Evolutionary conservation across 2,888 invertebrate genomes (phyloP).

Genomic region (Augiades crinisus): DNA sequence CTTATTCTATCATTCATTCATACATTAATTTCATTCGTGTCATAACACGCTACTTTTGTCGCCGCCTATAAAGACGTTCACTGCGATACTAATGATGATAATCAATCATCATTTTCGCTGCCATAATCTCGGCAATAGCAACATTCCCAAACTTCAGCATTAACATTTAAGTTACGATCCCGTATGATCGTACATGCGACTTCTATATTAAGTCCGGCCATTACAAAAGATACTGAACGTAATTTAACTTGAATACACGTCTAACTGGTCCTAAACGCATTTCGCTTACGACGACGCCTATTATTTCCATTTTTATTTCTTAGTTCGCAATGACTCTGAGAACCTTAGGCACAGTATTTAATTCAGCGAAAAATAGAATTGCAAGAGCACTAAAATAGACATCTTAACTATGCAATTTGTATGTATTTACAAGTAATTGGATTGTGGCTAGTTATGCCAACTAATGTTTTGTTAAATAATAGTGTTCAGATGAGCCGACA

Average conservation of each 20-base stretch:
- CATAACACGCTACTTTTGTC: background rate
- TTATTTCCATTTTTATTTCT: conserved; percentile 2
- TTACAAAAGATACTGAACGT: conserved; percentile 13
- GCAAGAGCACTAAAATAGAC: background rate
- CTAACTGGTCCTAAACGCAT: conserved; percentile 18
- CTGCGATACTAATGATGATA: conserved; percentile 33
- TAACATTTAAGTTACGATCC: conserved; percentile 11
- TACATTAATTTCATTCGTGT: too few species aligned
- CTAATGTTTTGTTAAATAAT: too few species aligned
- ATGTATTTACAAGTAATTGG: too few species aligned
- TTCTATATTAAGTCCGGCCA: conserved; percentile 14
- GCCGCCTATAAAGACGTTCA: background rate
- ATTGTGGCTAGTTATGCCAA: too few species aligned
- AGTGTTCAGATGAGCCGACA: too few species aligned
- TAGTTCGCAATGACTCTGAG: conserved; percentile 1
- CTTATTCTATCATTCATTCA: too few species aligned
- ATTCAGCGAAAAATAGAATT: background rate
- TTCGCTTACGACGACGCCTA: background rate
- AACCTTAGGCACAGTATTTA: background rate
- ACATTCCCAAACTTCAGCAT: conserved; percentile 18
- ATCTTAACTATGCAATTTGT: too few species aligned
- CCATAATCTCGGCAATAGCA: conserved; percentile 2
- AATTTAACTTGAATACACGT: conserved; percentile 14
- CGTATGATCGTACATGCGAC: conserved; percentile 8
- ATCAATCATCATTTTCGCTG: conserved; percentile 45